A percentile compares a stretch with the other conserved stretches of the same genome.
phyloP scores from a whole-genome alignment of 2,113 vertebrate species.

The Progne subis region DNA sequence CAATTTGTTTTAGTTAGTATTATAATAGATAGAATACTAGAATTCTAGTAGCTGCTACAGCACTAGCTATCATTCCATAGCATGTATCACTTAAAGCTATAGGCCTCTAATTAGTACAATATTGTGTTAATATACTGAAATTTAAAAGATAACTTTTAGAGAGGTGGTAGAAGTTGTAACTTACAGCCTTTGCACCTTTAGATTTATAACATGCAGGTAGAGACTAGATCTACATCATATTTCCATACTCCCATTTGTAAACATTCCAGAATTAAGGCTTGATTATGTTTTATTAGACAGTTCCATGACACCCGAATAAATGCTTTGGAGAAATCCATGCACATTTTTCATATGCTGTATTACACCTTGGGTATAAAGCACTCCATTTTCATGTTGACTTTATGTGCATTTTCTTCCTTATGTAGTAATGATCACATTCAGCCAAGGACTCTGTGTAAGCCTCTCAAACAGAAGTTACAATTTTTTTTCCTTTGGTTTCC shows the following conservation, averaged over 20 bases:
- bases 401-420: neutral
- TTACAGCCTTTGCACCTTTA: neutral
- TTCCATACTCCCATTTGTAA: neutral
- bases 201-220: neutral
- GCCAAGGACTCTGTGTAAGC: neutral
- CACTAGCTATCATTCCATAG: neutral
- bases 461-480: neutral
- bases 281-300: neutral
- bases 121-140: neutral
- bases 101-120: neutral
- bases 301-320: neutral
- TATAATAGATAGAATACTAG: neutral
- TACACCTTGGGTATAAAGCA: neutral
- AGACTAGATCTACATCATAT: neutral
- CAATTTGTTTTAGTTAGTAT: neutral
- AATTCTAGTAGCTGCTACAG: neutral
- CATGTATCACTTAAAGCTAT: neutral
- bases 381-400: neutral
- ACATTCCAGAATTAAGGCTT: neutral
- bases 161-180: neutral
- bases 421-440: neutral
- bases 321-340: neutral
- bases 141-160: neutral
- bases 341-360: neutral
- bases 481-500: conserved; percentile 1